These are phyloP conservation scores for Rhynchomys soricoides DNA, from an alignment of 2,113 vertebrate species.

Conservation along the genomic window DNA sequence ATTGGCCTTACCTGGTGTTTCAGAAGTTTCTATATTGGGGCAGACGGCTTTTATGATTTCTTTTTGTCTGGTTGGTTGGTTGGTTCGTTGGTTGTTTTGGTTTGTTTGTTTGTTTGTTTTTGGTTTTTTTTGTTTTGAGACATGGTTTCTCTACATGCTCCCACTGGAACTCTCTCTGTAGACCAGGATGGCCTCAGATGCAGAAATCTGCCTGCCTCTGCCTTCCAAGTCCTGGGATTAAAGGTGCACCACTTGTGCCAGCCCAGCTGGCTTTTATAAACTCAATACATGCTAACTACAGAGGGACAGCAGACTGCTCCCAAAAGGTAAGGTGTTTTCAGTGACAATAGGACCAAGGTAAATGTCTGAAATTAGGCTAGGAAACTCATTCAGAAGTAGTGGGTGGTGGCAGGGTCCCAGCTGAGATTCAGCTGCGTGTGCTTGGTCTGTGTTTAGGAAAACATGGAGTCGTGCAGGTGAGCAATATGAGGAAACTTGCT, in stretches of 20 bases:
- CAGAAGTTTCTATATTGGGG: slow-evolving; percentile 15
- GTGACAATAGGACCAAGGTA: not conserved
- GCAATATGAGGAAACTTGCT: not conserved
- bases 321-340: not conserved
- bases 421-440: not conserved
- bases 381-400: not conserved
- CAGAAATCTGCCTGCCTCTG: not conserved
- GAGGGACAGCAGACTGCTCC: not conserved
- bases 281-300: not conserved
- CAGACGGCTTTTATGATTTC: slow-evolving; percentile 17
- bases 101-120: no score
- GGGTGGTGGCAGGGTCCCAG: not conserved
- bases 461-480: rapidly evolving
- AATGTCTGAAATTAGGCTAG: not conserved
- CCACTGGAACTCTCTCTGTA: not conserved
- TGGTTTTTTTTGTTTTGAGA: no score
- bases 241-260: no score
- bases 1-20: not conserved
- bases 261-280: not conserved
- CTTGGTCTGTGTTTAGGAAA: rapidly evolving
- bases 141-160: not conserved
- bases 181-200: not conserved
- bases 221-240: not conserved
- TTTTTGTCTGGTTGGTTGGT: not conserved
- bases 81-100: not conserved